These are phyloP conservation scores for Xylocopa sonorina DNA, from an alignment of 1,140 invertebrate species.

Conservation along the genomic window DNA sequence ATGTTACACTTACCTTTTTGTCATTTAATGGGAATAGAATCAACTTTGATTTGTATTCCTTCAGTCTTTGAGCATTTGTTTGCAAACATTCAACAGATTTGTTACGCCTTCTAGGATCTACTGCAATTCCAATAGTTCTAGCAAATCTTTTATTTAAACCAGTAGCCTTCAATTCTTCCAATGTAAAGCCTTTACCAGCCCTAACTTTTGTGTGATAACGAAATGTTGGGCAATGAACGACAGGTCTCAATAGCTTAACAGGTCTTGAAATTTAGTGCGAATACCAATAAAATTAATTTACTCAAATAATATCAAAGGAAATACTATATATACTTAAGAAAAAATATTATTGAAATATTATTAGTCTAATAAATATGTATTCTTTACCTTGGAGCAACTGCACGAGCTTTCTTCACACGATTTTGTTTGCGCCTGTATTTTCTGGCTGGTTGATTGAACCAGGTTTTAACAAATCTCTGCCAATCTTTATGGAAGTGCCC, in stretches of 20 bases:
- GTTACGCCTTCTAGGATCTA: constrained; percentile 96
- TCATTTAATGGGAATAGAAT: constrained; percentile 98
- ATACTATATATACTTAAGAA: constrained; percentile 1
- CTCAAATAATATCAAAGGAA: constrained; percentile 10
- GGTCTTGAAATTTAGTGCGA: constrained; percentile 66
- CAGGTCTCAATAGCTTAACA: constrained; percentile 87
- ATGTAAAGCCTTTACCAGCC: constrained; percentile 96
- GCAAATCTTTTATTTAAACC: constrained; percentile 93
- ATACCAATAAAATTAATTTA: constrained; percentile 14
- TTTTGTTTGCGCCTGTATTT: constrained; percentile 93
- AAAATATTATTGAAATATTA: not conserved
- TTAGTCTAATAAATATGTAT: not conserved
- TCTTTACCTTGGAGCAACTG: constrained; percentile 93
- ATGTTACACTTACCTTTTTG: constrained; percentile 83
- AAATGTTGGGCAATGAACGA: constrained; percentile 96
- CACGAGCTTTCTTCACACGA: constrained; percentile 95
- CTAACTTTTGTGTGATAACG: constrained; percentile 96
- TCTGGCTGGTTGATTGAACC: constrained; percentile 99
- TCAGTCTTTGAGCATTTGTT: constrained; percentile 96
- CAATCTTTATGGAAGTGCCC: constrained; percentile 99
- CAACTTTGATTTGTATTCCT: constrained; percentile 97
- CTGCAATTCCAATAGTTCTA: constrained; percentile 96
- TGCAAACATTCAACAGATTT: constrained; percentile 97
- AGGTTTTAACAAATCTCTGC: constrained; percentile 98
- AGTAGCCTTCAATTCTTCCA: constrained; percentile 96